Percentiles rank a stretch among this genome's conserved stretches.
Conservation (phyloP, 2,113 vertebrate species). For the Plotosus lineatus region DNA sequence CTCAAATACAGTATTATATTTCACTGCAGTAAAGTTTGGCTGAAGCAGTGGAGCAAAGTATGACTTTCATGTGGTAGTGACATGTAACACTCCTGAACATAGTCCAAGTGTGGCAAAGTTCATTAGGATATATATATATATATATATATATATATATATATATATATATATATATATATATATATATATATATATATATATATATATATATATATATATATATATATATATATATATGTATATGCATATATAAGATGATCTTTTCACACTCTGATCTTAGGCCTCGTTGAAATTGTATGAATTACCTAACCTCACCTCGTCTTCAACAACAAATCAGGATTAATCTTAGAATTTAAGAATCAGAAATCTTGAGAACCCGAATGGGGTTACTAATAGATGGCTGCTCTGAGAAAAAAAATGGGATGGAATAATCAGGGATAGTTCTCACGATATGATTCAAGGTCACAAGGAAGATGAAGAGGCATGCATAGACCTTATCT, state of each 20-base stretch:
- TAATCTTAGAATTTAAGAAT: background rate
- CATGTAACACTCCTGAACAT: background rate
- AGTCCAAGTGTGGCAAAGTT: constrained; percentile 33
- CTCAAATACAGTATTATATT: background rate
- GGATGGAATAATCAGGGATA: no score
- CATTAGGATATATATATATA: background rate
- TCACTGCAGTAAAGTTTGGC: background rate
- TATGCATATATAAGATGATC: background rate
- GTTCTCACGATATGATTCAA: no score
- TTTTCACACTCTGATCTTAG: background rate
- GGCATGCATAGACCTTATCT: no score
- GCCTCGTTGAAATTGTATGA: background rate
- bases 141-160: constrained; percentile 14
- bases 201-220: constrained; percentile 21
- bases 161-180: constrained; percentile 13
- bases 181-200: constrained; percentile 18
- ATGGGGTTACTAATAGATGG: no score
- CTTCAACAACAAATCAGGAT: background rate
- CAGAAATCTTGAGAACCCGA: no score
- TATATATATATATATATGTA: constrained; percentile 10
- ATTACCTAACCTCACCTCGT: background rate
- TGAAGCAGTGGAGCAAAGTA: constrained; percentile 6
- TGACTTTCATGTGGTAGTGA: constrained; percentile 19
- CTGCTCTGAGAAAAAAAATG: no score
- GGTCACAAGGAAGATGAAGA: no score